phyloP scores from a whole-genome alignment of 2,113 vertebrate species.

The Gopherus evgoodei region DNA sequence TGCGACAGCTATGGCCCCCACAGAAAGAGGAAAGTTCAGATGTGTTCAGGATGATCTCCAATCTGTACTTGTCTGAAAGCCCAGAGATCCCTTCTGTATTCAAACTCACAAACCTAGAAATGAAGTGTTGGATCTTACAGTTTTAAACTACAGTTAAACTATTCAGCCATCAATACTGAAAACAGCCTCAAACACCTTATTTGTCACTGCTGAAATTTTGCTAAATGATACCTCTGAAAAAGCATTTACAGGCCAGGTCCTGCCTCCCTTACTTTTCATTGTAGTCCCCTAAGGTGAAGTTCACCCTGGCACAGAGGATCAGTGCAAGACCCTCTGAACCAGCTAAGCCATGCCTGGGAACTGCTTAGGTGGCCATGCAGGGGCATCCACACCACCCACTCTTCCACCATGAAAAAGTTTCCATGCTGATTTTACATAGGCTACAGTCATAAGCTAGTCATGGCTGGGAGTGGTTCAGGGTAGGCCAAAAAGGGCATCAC shows the following conservation, averaged over 20 bases:
- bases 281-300: not conserved
- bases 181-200: not conserved
- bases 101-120: not conserved
- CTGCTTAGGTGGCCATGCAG: not conserved
- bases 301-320: not conserved
- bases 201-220: not conserved
- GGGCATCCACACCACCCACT: not conserved
- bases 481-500: not conserved
- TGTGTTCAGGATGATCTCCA: not conserved
- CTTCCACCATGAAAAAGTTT: not conserved
- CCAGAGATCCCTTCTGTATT: not conserved
- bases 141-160: not conserved
- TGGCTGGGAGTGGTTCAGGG: not conserved
- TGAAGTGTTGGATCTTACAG: not conserved
- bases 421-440: not conserved
- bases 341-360: not conserved
- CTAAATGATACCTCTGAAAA: not conserved
- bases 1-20: not conserved
- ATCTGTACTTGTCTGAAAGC: not conserved
- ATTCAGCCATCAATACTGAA: not conserved
- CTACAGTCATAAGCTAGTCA: not conserved
- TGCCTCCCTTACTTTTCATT: not conserved
- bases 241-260: not conserved
- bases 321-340: not conserved
- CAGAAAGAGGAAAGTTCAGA: not conserved